Base-by-base conservation (phyloP, 2,888 invertebrate species). In the Spodoptera picta region DNA sequence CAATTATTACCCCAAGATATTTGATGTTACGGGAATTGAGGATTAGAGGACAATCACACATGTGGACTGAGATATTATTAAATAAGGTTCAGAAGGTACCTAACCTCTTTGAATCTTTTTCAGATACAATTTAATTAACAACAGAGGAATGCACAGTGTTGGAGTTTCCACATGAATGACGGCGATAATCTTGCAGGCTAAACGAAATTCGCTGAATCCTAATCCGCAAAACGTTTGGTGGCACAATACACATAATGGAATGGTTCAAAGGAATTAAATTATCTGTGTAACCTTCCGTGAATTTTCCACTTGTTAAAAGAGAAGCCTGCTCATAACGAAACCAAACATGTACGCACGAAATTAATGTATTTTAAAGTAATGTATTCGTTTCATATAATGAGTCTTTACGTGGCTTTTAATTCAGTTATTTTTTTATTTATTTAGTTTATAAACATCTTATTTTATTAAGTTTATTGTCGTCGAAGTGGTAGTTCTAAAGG, bases 241-340 rank as follows among this genome's bases (percentile, higher is more conserved):
- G 63, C 65, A 75, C 77, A 80, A 78, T 67, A 65, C 63, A 63
- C 48, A 73, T 66, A 75, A 78, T 74, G 71, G 78, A 75, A 80
- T 75, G 72, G 79, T 73, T 85, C 85, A 86, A 85, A 88, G 81
- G 79, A 82, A 82, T 85, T 79, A 80, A 83, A 85, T 85, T 87
- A 87, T 83, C 78, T 83, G 83, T 74, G 79, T 79, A 84, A 70
- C 83, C 83, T 79, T 69, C 81, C 83, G 84, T 85, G 79, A 87
- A 87, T 85, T 86, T 86, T 81, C 83, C 83, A 78, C 79, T 82
- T 78, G 81, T 78, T 83, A 80, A 77, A 74, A 76, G 72, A 72
- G 67, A 75, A 77, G 80, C 73, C 71, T 74, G 71, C 70, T 81
- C 80, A 73, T 73, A 70, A 69, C 69, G 75, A 82, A 83, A 85